A percentile compares a stretch with the other conserved stretches of the same genome.
These are phyloP conservation scores for Scaptodrosophila lebanonensis DNA, from an alignment of 1,140 invertebrate species.

Conservation along the genomic window DNA sequence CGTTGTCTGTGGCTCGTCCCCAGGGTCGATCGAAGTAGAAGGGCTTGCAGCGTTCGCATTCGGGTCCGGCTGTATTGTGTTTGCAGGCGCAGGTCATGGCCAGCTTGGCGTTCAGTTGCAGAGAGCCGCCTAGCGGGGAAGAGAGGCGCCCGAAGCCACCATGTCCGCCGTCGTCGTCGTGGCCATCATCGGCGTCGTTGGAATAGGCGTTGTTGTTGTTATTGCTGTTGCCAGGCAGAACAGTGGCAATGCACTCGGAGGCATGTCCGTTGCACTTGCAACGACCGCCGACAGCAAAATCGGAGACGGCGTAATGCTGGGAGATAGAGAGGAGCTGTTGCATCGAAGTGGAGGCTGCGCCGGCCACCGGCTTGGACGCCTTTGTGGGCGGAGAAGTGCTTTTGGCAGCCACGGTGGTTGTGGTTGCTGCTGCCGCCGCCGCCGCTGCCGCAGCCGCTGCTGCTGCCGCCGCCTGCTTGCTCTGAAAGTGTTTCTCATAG, in stretches of 20 bases:
- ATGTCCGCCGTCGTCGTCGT: constrained; percentile 78
- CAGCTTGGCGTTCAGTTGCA: constrained; percentile 64
- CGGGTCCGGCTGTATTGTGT: constrained; percentile 98
- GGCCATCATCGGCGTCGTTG: constrained; percentile 77
- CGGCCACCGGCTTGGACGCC: constrained; percentile 3
- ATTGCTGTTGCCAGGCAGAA: not conserved
- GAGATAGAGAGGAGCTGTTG: constrained; percentile 77
- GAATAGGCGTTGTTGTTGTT: not conserved
- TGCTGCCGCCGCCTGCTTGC: constrained; percentile 58
- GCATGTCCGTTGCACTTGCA: constrained; percentile 99
- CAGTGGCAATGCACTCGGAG: constrained; percentile 83
- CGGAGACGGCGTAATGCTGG: constrained; percentile 93
- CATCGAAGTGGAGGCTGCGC: constrained; percentile 28
- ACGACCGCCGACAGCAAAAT: constrained; percentile 97
- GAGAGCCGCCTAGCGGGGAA: constrained; percentile 79
- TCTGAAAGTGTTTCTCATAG: constrained; percentile 67
- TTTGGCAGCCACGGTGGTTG: constrained; percentile 19
- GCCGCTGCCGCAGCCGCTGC: constrained; percentile 65
- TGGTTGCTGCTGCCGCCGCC: constrained; percentile 1
- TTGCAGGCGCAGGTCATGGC: constrained; percentile 94
- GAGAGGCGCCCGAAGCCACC: constrained; percentile 45
- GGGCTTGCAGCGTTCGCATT: constrained; percentile 99
- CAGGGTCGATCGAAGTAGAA: constrained; percentile 99
- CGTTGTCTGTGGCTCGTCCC: constrained; percentile 95
- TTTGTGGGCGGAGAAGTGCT: constrained; percentile 6